Evolutionary conservation across 2,797 vertebrate genomes (phyloP).

Genomic region (Parauchenoglanis ngamensis): DNA sequence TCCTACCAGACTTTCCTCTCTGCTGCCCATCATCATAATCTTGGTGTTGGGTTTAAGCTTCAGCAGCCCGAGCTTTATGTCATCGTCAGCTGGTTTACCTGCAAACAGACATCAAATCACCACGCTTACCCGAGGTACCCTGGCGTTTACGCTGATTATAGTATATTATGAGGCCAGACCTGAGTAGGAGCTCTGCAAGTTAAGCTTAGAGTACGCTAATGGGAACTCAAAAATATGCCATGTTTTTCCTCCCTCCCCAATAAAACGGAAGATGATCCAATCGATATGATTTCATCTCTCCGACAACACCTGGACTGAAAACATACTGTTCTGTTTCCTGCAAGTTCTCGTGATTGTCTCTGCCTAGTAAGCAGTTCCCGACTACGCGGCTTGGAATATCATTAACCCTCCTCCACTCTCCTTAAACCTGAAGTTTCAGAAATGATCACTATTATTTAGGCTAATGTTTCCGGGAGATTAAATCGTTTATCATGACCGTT

Average conservation of each 20-base stretch:
- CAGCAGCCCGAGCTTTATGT: conserved; percentile 91
- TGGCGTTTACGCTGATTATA: background rate
- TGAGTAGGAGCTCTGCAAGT: background rate
- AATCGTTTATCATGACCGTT: background rate
- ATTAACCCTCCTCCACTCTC: background rate
- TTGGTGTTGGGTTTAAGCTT: conserved; percentile 99
- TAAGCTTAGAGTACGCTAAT: background rate
- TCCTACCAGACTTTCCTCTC: conserved; percentile 96
- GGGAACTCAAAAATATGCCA: background rate
- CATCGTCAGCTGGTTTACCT: conserved; percentile 97
- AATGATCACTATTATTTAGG: background rate
- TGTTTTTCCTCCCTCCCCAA: no score
- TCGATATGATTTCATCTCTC: background rate
- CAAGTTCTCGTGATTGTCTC: background rate
- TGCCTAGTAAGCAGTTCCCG: background rate
- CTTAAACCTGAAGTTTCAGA: background rate
- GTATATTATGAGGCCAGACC: no score
- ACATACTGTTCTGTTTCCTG: background rate
- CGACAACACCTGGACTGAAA: background rate
- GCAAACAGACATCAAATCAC: conserved; percentile 45
- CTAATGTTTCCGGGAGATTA: background rate
- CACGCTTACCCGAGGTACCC: background rate
- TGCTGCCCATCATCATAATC: conserved; percentile 99
- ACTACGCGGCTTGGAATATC: background rate
- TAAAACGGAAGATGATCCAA: background rate